Conservation (phyloP, 2,888 invertebrate species). For the Heliothis peltigera region DNA sequence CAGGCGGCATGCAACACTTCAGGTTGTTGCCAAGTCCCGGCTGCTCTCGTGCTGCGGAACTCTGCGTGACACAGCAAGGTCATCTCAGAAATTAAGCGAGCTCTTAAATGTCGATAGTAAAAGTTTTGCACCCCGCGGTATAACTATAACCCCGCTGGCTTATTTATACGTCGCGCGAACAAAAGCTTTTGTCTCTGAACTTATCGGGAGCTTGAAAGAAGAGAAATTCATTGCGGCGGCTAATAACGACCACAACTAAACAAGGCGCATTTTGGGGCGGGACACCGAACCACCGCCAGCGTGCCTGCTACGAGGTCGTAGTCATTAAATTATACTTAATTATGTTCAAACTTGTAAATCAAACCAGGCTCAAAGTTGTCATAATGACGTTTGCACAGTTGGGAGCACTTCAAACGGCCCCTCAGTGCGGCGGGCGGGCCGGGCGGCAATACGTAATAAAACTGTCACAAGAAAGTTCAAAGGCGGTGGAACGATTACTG, state of each 20-base stretch:
- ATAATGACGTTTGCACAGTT: slow-evolving; percentile 23
- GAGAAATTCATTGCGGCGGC: slow-evolving; percentile 47
- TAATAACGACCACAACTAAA: slow-evolving; percentile 47
- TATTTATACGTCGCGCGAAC: slow-evolving; percentile 55
- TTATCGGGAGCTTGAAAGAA: slow-evolving; percentile 48
- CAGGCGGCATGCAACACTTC: no score
- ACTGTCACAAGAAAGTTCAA: slow-evolving; percentile 66
- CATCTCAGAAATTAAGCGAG: slow-evolving; percentile 36
- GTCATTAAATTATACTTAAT: slow-evolving; percentile 34
- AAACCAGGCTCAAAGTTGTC: slow-evolving; percentile 25
- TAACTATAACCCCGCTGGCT: slow-evolving; percentile 42
- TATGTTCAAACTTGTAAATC: slow-evolving; percentile 36
- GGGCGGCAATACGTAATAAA: slow-evolving; percentile 60
- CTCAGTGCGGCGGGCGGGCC: neutral
- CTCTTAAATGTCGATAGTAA: slow-evolving; percentile 55
- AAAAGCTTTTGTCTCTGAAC: slow-evolving; percentile 58
- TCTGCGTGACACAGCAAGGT: slow-evolving; percentile 37
- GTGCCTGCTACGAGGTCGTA: slow-evolving; percentile 3
- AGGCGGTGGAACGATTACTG: slow-evolving; percentile 63
- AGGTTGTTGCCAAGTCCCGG: slow-evolving; percentile 39
- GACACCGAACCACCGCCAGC: slow-evolving; percentile 11
- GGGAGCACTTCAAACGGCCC: slow-evolving; percentile 10
- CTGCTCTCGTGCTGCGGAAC: slow-evolving; percentile 3
- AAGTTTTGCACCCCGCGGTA: slow-evolving; percentile 52
- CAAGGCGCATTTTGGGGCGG: slow-evolving; percentile 16